Conservation (phyloP, 2,888 invertebrate species). For the Leptinotarsa rubiginosa region DNA sequence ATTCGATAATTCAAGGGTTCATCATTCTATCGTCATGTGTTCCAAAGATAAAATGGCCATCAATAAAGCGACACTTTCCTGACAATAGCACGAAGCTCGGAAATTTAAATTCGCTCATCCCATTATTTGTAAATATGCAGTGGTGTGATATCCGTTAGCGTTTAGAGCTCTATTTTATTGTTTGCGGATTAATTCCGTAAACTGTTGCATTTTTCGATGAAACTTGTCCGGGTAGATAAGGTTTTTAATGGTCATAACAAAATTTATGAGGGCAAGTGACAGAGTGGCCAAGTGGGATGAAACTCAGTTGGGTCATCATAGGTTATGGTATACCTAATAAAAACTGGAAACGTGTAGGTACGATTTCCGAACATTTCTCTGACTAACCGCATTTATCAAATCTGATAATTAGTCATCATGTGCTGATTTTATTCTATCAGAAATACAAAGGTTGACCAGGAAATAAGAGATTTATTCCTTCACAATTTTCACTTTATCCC, state of each 20-base stretch:
- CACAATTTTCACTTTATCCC: too few species aligned
- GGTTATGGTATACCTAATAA: too few species aligned
- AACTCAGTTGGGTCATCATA: background rate
- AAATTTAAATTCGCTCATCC: constrained; percentile 6
- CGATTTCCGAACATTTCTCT: too few species aligned
- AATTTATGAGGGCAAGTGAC: background rate
- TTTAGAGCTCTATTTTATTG: constrained; percentile 4
- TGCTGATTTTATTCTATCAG: too few species aligned
- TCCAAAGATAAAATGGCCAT: constrained; percentile 7
- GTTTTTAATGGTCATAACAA: background rate
- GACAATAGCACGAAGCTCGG: constrained; percentile 4
- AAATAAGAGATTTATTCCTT: too few species aligned
- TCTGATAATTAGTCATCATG: too few species aligned
- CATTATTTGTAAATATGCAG: constrained; percentile 1
- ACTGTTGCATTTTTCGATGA: constrained; percentile 17
- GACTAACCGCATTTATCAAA: too few species aligned
- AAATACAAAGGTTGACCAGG: too few species aligned
- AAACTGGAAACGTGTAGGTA: too few species aligned
- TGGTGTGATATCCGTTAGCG: constrained; percentile 15
- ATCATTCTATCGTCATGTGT: background rate
- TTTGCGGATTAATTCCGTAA: constrained; percentile 23
- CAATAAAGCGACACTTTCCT: constrained; percentile 1
- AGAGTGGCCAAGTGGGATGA: background rate
- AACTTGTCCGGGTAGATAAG: background rate
- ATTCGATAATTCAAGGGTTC: background rate